Evolutionary conservation across 2,888 invertebrate genomes (phyloP).

Genomic region (Atrina japonica): DNA sequence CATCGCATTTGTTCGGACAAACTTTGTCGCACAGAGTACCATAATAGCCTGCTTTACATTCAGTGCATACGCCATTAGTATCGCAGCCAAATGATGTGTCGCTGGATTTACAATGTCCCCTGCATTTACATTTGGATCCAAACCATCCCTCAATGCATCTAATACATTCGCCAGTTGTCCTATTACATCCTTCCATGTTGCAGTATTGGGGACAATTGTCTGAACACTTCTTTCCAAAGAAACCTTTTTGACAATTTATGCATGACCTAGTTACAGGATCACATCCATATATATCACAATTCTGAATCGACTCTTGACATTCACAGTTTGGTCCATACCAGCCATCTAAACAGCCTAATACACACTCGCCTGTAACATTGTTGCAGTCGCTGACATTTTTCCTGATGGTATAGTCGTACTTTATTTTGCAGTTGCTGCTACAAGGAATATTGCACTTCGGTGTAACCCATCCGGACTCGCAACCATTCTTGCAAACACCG

Average conservation of each 20-base stretch:
- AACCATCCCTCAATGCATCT: conserved; percentile 49
- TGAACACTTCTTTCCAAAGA: conserved; percentile 25
- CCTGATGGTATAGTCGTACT: conserved; percentile 1
- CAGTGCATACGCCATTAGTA: conserved; percentile 39
- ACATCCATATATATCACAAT: conserved; percentile 43
- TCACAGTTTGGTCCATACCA: conserved; percentile 48
- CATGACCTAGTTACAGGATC: conserved; percentile 41
- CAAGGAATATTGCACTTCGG: conserved; percentile 39
- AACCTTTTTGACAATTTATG: conserved; percentile 42
- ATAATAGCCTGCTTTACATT: conserved; percentile 49
- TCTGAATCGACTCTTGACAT: neutral
- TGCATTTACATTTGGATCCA: conserved; percentile 55
- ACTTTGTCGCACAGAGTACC: conserved; percentile 46
- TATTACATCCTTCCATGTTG: conserved; percentile 40
- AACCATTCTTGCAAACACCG: conserved; percentile 27
- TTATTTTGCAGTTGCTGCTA: conserved; percentile 40
- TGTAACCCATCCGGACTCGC: conserved; percentile 33
- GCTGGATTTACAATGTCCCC: conserved; percentile 47
- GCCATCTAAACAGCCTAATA: conserved; percentile 41
- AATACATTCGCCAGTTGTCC: conserved; percentile 38
- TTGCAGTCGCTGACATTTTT: conserved; percentile 33
- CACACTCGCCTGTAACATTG: conserved; percentile 30
- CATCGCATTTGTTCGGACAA: conserved; percentile 41
- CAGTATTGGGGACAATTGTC: conserved; percentile 48
- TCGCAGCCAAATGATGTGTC: conserved; percentile 38